Evolutionary conservation across 64 coral and sea anemone species (phyloP).

Genomic region (Montipora sp.): DNA sequence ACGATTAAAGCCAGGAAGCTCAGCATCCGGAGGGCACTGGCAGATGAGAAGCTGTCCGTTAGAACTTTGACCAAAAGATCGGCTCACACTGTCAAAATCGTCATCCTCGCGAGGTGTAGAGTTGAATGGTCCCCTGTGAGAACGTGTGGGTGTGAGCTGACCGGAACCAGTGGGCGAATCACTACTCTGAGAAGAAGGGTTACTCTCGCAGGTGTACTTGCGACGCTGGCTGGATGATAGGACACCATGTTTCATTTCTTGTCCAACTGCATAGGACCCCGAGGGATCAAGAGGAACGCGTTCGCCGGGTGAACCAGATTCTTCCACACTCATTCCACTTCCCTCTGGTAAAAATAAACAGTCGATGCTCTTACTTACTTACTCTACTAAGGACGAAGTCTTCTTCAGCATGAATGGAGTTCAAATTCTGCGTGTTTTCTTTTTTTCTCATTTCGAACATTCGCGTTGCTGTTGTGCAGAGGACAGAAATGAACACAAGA

Average conservation of each 20-base stretch:
- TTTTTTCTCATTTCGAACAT: too few relatives aligned
- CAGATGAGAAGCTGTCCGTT: constrained; percentile 83
- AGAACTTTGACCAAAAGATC: constrained; percentile 67
- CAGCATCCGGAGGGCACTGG: constrained; percentile 90
- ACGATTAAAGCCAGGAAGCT: constrained; percentile 84
- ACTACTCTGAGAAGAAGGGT: constrained; percentile 53
- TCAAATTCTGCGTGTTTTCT: too few relatives aligned
- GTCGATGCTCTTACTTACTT: too few relatives aligned
- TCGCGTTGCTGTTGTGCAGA: too few relatives aligned
- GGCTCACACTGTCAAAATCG: constrained; percentile 70
- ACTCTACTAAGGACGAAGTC: too few relatives aligned
- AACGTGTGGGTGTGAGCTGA: constrained; percentile 37
- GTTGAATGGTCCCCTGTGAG: constrained; percentile 40
- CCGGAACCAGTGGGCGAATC: constrained; percentile 61
- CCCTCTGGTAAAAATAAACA: neutral
- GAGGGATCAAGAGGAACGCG: constrained; percentile 32
- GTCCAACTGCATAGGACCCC: constrained; percentile 28
- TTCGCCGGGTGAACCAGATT: constrained; percentile 43
- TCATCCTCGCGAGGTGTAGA: constrained; percentile 49
- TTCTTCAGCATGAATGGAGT: too few relatives aligned
- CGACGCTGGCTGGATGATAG: constrained; percentile 31
- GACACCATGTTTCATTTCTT: neutral
- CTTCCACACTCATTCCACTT: constrained; percentile 49
- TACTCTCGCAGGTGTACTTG: constrained; percentile 48
- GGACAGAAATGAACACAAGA: too few relatives aligned